phyloP scores from a whole-genome alignment of 1,140 invertebrate genomes.

The Hormaphis cornu region DNA sequence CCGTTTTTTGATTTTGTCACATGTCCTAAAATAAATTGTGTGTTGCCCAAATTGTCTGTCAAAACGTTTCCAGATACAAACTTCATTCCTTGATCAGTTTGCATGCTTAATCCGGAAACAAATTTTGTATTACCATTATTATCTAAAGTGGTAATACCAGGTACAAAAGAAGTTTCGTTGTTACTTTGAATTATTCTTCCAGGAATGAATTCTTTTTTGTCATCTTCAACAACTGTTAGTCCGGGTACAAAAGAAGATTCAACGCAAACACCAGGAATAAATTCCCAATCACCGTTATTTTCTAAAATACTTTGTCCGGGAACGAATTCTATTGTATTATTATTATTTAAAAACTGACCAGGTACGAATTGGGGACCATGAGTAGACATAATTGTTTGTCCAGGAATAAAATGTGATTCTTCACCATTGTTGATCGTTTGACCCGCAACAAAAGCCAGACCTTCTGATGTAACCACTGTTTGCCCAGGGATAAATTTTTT shows the following conservation, averaged over 20 bases:
- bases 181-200: constrained; percentile 51
- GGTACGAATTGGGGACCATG: constrained; percentile 57
- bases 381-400: constrained; percentile 58
- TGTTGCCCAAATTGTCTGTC: constrained; percentile 45
- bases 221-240: constrained; percentile 47
- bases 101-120: constrained; percentile 55
- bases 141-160: constrained; percentile 49
- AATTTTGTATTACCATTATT: constrained; percentile 48
- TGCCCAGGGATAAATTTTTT: constrained; percentile 57
- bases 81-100: constrained; percentile 54
- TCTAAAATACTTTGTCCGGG: constrained; percentile 45
- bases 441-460: constrained; percentile 58
- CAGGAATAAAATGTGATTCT: constrained; percentile 52
- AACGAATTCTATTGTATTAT: constrained; percentile 41
- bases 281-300: constrained; percentile 40
- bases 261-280: constrained; percentile 59
- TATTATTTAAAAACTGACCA: constrained; percentile 48
- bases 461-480: constrained; percentile 54
- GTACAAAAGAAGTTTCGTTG: constrained; percentile 51
- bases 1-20: constrained; percentile 45
- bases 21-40: constrained; percentile 49
- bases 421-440: constrained; percentile 42
- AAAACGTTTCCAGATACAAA: constrained; percentile 60
- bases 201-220: constrained; percentile 50
- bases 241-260: constrained; percentile 52